Percentiles rank a stretch among this genome's conserved stretches.
Evolutionary conservation across 2,888 invertebrate genomes (phyloP).

Genomic region (Philhelius pedissequus): DNA sequence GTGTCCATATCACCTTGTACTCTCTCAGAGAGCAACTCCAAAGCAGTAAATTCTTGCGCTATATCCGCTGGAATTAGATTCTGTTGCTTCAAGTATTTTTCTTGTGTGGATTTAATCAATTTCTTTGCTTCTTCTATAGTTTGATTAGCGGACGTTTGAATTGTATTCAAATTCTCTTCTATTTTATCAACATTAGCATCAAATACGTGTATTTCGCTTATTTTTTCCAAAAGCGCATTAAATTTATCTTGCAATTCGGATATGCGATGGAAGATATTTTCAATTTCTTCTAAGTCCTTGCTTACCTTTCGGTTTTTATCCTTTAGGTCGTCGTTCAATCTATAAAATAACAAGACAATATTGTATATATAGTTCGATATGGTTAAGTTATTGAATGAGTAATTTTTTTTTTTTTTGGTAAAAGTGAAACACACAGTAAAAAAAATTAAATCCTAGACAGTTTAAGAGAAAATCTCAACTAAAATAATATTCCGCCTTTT

Average conservation of each 20-base stretch:
- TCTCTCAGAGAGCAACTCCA: constrained; percentile 90
- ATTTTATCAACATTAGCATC: constrained; percentile 85
- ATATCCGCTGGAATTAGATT: constrained; percentile 87
- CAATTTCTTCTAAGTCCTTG: constrained; percentile 88
- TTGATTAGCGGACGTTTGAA: constrained; percentile 82
- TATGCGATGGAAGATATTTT: constrained; percentile 85
- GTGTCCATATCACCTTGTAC: constrained; percentile 90
- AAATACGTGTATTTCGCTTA: constrained; percentile 87
- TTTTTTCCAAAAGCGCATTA: constrained; percentile 83
- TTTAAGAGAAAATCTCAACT: constrained; percentile 28
- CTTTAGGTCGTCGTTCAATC: constrained; percentile 89
- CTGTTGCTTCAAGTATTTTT: constrained; percentile 83
- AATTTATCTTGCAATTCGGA: constrained; percentile 85
- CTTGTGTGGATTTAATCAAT: constrained; percentile 82
- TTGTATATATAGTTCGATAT: background rate
- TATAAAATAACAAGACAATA: constrained; percentile 75
- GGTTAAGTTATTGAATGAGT: background rate
- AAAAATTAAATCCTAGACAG: constrained; percentile 8
- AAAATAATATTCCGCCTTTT: constrained; percentile 38
- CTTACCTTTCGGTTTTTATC: constrained; percentile 87
- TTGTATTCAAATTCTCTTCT: constrained; percentile 82
- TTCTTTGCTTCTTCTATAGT: constrained; percentile 81
- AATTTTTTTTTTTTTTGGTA: background rate
- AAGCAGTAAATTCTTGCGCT: constrained; percentile 87
- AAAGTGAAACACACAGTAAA: background rate